Evolutionary conservation across 2,888 invertebrate genomes (phyloP).

Genomic region (Caenorhabditis zanzibari): DNA sequence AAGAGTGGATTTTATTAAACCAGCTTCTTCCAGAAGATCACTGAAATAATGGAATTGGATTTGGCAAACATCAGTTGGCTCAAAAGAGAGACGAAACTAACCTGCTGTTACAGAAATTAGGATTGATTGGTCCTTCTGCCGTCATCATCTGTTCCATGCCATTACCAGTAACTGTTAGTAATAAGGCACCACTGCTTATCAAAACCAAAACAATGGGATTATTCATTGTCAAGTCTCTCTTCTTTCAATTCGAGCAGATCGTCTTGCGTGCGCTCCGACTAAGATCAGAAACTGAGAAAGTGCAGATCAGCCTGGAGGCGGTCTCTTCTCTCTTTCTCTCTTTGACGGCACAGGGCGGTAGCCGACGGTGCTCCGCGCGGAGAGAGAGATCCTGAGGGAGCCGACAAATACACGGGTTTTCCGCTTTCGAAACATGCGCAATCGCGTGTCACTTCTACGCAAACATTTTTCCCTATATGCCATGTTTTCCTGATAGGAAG

Average conservation of each 20-base stretch:
- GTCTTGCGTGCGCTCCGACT: conserved; percentile 46
- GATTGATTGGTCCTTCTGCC: conserved; percentile 70
- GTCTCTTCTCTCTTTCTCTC: conserved; percentile 49
- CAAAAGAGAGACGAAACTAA: too few relatives aligned
- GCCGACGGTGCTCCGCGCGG: conserved; percentile 46
- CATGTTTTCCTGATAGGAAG: conserved; percentile 51
- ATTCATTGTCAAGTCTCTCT: conserved; percentile 34
- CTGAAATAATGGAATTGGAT: conserved; percentile 54
- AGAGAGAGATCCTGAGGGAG: conserved; percentile 23
- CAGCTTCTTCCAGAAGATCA: conserved; percentile 74
- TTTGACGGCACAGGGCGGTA: conserved; percentile 56
- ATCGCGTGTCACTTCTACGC: conserved; percentile 50
- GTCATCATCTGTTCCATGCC: conserved; percentile 71
- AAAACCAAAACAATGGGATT: conserved; percentile 20
- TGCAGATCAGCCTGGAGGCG: conserved; percentile 57
- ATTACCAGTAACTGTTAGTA: conserved; percentile 35
- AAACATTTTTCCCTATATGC: conserved; percentile 50
- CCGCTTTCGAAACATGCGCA: conserved; percentile 64
- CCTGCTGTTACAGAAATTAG: conserved; percentile 81
- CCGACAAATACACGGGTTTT: conserved; percentile 57
- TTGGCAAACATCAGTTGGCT: neutral
- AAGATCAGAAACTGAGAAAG: conserved; percentile 56
- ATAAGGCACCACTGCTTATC: conserved; percentile 1
- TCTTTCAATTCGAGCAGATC: conserved; percentile 24
- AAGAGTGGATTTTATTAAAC: conserved; percentile 77